Conservation (phyloP, 2,113 vertebrate genomes). For the Cettia cetti region DNA sequence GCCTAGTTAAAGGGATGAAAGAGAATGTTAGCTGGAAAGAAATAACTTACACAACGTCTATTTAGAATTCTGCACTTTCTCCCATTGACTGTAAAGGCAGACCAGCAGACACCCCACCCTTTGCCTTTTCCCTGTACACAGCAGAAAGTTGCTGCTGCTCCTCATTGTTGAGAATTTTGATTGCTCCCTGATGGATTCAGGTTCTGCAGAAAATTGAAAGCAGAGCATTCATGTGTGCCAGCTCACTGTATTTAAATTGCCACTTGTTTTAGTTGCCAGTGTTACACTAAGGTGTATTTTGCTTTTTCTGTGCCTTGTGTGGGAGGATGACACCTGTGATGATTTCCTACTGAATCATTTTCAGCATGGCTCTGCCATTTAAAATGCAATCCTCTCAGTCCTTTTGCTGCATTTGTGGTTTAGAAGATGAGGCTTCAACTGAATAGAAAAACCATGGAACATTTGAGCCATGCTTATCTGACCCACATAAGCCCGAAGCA, state of each 20-base stretch:
- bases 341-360: not conserved
- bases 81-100: not conserved
- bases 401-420: not conserved
- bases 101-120: not conserved
- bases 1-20: constrained; percentile 14
- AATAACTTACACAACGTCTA: not conserved
- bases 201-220: not conserved
- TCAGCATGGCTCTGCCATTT: not conserved
- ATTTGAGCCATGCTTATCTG: not conserved
- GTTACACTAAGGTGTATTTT: not conserved
- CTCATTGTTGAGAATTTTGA: not conserved
- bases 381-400: not conserved
- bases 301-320: rapidly evolving
- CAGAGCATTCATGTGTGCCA: not conserved
- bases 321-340: not conserved
- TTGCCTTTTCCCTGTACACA: not conserved
- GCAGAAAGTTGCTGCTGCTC: not conserved
- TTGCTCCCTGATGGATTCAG: not conserved
- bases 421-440: not conserved
- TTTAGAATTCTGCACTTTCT: not conserved
- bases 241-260: not conserved
- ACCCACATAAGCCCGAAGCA: not conserved
- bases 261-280: not conserved
- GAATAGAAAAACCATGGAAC: not conserved
- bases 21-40: not conserved